Evolutionary conservation across 1,140 invertebrate species (phyloP).

Genomic region (Bombus fervidus): DNA sequence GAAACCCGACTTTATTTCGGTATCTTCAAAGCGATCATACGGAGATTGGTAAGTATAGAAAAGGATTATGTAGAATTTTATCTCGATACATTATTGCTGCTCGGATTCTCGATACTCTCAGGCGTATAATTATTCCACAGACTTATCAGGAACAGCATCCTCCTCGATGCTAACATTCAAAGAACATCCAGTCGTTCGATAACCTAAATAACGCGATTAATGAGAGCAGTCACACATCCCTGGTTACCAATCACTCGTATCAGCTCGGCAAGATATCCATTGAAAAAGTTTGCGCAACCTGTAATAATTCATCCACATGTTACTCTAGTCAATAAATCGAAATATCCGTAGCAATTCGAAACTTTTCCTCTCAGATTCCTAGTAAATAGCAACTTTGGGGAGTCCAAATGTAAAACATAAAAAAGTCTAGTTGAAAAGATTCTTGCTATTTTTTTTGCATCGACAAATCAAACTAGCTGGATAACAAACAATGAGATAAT

Average conservation of each 20-base stretch:
- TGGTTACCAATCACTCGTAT: neutral
- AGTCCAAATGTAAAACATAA: neutral
- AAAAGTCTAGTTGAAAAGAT: too few relatives aligned
- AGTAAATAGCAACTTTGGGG: neutral
- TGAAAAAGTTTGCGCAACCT: neutral
- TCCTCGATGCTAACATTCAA: neutral
- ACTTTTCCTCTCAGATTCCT: neutral
- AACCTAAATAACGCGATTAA: constrained; percentile 3
- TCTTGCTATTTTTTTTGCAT: too few relatives aligned
- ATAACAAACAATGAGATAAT: too few relatives aligned
- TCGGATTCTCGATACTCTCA: neutral
- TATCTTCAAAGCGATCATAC: neutral
- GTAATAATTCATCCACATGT: neutral
- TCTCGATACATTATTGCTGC: neutral
- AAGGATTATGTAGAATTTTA: neutral
- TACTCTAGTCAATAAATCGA: neutral
- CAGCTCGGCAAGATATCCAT: neutral
- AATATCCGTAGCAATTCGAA: neutral
- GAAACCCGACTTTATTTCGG: neutral
- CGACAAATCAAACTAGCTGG: too few relatives aligned
- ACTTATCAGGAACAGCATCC: neutral
- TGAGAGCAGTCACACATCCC: neutral
- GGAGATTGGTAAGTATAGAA: neutral
- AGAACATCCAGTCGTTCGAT: neutral
- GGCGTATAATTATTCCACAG: neutral